Conservation (phyloP, 2,113 vertebrate species). For the Sterrhoptilus dennistouni region DNA sequence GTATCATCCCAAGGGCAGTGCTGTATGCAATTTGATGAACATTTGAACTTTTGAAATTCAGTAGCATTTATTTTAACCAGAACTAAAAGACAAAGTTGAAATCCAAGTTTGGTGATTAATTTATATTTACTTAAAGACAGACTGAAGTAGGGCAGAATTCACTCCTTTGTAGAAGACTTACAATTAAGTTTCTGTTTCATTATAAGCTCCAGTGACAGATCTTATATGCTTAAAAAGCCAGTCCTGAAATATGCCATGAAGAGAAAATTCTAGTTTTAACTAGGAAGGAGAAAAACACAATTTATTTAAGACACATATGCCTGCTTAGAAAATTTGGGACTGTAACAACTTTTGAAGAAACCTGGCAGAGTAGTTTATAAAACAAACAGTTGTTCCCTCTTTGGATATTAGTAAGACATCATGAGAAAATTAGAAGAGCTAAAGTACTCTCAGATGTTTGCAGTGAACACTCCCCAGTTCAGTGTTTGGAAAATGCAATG, state of each 20-base stretch:
- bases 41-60: conserved; percentile 39
- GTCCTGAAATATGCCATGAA: not conserved
- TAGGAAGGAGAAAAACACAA: conserved; percentile 18
- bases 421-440: conserved; percentile 72
- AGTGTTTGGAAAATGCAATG: conserved; percentile 69
- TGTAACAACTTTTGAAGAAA: conserved; percentile 62
- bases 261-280: not conserved
- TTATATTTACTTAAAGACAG: not conserved
- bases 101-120: not conserved
- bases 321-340: not conserved
- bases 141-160: not conserved
- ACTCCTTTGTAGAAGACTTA: not conserved
- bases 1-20: not conserved
- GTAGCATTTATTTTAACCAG: conserved; percentile 11
- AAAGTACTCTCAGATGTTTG: conserved; percentile 76
- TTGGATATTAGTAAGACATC: conserved; percentile 69
- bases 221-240: not conserved
- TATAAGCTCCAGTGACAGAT: not conserved
- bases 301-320: not conserved
- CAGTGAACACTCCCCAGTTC: conserved; percentile 42
- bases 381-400: conserved; percentile 54
- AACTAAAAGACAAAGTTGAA: not conserved
- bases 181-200: not conserved
- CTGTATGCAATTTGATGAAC: conserved; percentile 33
- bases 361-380: conserved; percentile 48